These are phyloP conservation scores for Eira barbara DNA, from an alignment of 2,113 vertebrate species.

Conservation along the genomic window DNA sequence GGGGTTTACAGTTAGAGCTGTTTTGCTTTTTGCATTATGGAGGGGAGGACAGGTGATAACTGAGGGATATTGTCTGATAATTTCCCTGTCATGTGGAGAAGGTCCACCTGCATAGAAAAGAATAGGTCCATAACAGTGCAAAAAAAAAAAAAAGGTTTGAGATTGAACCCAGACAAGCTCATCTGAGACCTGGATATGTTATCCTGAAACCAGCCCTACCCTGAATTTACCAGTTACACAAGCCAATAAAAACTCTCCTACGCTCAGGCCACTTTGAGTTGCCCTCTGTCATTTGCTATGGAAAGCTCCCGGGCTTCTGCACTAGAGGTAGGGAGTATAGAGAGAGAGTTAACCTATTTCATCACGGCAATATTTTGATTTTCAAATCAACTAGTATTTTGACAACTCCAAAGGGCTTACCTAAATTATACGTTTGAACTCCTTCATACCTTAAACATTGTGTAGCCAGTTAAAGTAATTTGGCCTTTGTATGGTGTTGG, in stretches of 20 bases:
- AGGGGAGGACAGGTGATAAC: neutral
- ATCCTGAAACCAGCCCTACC: conserved; percentile 23
- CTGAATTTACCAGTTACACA: neutral
- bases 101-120: neutral
- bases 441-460: neutral
- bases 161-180: neutral
- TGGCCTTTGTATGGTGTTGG: neutral
- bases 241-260: neutral
- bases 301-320: neutral
- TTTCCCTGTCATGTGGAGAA: neutral
- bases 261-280: neutral
- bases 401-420: neutral
- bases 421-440: neutral
- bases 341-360: neutral
- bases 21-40: neutral
- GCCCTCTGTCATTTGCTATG: neutral
- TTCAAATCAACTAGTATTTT: conserved; percentile 28
- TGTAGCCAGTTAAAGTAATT: neutral
- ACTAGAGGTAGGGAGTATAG: neutral
- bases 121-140: neutral
- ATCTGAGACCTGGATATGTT: neutral
- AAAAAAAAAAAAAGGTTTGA: neutral
- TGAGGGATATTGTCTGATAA: neutral
- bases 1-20: neutral
- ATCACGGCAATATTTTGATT: neutral